Evolutionary conservation across 2,113 vertebrate genomes (phyloP), one percentile per base, ranked within the genome.

Genomic region (Morone saxatilis): DNA sequence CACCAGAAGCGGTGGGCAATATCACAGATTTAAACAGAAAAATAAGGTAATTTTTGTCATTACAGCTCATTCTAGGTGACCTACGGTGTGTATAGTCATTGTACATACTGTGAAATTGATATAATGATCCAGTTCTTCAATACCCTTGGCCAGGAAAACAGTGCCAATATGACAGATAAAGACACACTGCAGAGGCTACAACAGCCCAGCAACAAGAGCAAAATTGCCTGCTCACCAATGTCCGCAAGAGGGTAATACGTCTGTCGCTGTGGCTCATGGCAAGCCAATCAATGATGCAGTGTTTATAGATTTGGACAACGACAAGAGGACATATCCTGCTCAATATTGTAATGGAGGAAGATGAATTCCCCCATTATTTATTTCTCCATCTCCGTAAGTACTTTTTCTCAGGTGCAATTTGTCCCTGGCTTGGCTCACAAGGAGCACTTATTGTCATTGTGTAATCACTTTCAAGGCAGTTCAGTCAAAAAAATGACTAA

Each of bases 271-370:
- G 50, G 31, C 77, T 80, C 71, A 41, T 60, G 7, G 70, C 9
- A 54, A 72, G 71, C 36, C 7, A 73, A 74, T 82, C 72, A 47
- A 38, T 89, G 59, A 50, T 70, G 65, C 63, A 20, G 38, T 16
- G 68, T 88, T 75, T 76, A 82, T 86, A 61, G 81, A 87, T 78
- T 6, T 7, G 20, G n/a, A 66, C 0, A 51, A 72, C 53, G 74
- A 88, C 61, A 22, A 73, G 41, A 36, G 14, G 69, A 78, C 20
- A 5, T 20, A 36, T 60, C 45, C 60, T 50, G 71, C 40, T 88
- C 74, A 0, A 66, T 86, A 81, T 19, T 54, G 53, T 76, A 51
- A 62, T 41, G 7, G 60, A 81, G 17, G 56, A 72, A 65, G 78
- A 81, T 81, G 43, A 76, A 86, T 76, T 10, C 11, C 38, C 56